Conservation (phyloP, 2,888 invertebrate genomes). For the Nebria brevicollis region DNA sequence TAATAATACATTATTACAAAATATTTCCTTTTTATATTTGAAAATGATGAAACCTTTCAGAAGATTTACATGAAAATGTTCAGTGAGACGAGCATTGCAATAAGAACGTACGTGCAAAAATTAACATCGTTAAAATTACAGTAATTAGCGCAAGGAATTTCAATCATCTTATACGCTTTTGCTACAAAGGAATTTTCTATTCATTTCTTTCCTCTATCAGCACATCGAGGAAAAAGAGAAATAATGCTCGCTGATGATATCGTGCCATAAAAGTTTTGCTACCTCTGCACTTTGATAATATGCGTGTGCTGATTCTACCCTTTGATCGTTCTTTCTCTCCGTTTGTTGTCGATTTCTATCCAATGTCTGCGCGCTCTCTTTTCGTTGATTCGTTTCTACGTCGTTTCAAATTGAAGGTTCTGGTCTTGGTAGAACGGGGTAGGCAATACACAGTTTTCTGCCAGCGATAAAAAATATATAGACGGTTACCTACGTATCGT, state of each 20-base stretch:
- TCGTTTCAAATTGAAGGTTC: constrained; percentile 1
- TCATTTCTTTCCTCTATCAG: neutral
- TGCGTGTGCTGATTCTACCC: neutral
- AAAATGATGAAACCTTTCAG: neutral
- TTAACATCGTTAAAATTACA: neutral
- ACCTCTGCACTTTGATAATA: constrained; percentile 1
- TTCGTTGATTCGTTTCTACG: neutral
- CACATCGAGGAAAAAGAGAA: neutral
- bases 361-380: neutral
- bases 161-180: neutral
- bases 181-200: neutral
- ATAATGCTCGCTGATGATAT: neutral
- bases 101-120: neutral
- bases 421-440: neutral
- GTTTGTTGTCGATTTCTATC: constrained; percentile 1
- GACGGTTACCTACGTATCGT: constrained; percentile 5
- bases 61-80: neutral
- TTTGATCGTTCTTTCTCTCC: neutral
- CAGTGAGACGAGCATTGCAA: neutral
- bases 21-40: neutral
- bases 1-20: too few species aligned
- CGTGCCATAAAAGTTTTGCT: neutral
- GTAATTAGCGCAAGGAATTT: neutral
- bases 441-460: neutral
- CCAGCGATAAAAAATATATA: neutral